These are phyloP conservation scores for Sebastes oblongus DNA, from an alignment of 2,797 vertebrate species.

Conservation along the genomic window DNA sequence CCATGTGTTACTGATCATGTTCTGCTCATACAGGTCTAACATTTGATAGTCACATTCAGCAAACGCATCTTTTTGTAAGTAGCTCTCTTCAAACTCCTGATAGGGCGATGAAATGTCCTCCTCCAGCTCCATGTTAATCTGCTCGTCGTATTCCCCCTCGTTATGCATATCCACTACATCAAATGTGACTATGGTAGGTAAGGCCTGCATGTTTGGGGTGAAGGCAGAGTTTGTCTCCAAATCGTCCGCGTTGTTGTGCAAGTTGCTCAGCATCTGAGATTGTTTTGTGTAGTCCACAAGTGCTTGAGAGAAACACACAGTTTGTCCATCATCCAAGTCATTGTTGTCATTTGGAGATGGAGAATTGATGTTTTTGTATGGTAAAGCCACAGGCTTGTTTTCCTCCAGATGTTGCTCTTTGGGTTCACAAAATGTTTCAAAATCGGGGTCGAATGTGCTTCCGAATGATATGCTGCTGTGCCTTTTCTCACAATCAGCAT, in stretches of 20 bases:
- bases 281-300: constrained; percentile 93
- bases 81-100: constrained; percentile 91
- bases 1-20: constrained; percentile 87
- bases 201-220: constrained; percentile 90
- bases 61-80: constrained; percentile 88
- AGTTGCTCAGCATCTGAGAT: constrained; percentile 87
- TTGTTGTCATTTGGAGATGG: constrained; percentile 48
- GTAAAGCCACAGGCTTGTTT: constrained; percentile 61
- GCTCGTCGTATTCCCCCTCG: constrained; percentile 94
- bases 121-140: constrained; percentile 87
- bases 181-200: constrained; percentile 96
- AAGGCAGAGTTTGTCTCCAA: constrained; percentile 87
- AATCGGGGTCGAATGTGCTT: constrained; percentile 66
- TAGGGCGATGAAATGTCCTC: constrained; percentile 89
- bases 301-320: constrained; percentile 93
- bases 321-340: constrained; percentile 83
- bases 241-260: constrained; percentile 84
- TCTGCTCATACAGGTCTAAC: constrained; percentile 83
- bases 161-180: constrained; percentile 96
- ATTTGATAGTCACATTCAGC: constrained; percentile 90
- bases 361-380: constrained; percentile 56
- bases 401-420: constrained; percentile 73
- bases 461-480: constrained; percentile 67
- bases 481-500: constrained; percentile 57
- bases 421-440: constrained; percentile 70